Evolutionary conservation across 2,888 invertebrate species (phyloP).

Genomic region (Congeria kusceri): DNA sequence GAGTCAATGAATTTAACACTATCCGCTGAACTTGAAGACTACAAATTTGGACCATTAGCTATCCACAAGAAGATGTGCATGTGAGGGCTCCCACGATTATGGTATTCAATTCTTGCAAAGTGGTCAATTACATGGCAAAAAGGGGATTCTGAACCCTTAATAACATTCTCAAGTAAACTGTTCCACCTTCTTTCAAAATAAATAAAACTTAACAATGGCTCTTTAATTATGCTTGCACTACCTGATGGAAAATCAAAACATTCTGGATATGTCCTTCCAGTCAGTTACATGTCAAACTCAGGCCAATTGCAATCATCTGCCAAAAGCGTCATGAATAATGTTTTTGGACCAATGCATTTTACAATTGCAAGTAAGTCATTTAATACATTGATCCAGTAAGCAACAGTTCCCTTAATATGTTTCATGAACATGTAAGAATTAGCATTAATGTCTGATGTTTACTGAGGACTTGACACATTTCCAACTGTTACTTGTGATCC

Average conservation of each 20-base stretch:
- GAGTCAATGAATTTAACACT: constrained; percentile 9
- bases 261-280: constrained; percentile 1
- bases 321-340: constrained; percentile 18
- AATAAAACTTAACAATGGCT: constrained; percentile 24
- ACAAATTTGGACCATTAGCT: constrained; percentile 14
- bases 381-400: constrained; percentile 31
- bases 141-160: constrained; percentile 21
- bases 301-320: constrained; percentile 31
- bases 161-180: constrained; percentile 13
- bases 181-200: constrained; percentile 34
- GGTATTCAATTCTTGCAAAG: constrained; percentile 28
- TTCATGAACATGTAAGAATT: constrained; percentile 36
- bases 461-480: background rate
- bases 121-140: constrained; percentile 29
- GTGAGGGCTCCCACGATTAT: constrained; percentile 29
- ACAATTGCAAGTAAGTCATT: constrained; percentile 19
- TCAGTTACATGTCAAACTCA: constrained; percentile 21
- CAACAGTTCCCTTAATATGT: constrained; percentile 27
- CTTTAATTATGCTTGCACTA: constrained; percentile 29
- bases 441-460: constrained; percentile 17
- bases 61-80: constrained; percentile 36
- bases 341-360: constrained; percentile 16
- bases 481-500: constrained; percentile 15
- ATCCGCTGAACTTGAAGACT: constrained; percentile 6
- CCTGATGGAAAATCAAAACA: constrained; percentile 5